Conservation (phyloP, 2,113 vertebrate genomes). For the Prinia subflava region DNA sequence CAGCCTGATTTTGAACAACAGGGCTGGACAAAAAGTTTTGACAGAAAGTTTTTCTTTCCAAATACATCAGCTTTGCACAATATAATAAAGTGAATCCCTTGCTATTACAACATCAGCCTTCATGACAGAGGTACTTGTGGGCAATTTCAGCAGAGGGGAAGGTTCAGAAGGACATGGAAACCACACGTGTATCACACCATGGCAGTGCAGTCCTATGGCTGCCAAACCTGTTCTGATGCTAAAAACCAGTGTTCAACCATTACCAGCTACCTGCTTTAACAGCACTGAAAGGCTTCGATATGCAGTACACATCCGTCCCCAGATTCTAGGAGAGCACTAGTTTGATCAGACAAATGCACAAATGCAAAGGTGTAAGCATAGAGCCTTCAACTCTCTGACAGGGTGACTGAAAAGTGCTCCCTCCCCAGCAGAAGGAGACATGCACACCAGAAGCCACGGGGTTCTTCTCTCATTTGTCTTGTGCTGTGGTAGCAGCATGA, state of each 20-base stretch:
- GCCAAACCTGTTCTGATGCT: background rate
- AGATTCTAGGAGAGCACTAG: background rate
- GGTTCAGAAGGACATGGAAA: background rate
- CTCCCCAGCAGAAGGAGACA: background rate
- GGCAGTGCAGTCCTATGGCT: background rate
- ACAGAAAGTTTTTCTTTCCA: background rate
- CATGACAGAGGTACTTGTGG: background rate
- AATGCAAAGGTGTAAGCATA: background rate
- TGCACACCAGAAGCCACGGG: background rate
- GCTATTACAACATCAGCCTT: background rate
- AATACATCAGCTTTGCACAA: background rate
- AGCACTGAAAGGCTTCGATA: background rate
- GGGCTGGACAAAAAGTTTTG: background rate
- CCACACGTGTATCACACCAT: background rate
- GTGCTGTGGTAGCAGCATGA: background rate
- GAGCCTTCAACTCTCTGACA: background rate
- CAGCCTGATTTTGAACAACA: background rate
- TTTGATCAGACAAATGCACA: background rate
- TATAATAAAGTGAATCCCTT: background rate
- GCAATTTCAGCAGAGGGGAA: background rate
- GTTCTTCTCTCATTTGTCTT: background rate
- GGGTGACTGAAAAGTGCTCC: background rate
- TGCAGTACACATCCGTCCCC: background rate
- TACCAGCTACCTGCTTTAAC: background rate
- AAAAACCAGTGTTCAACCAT: background rate